A percentile compares a stretch with the other conserved stretches of the same genome.
Evolutionary conservation across 2,797 vertebrate genomes (phyloP).

Genomic region (Cebuella pygmaea): DNA sequence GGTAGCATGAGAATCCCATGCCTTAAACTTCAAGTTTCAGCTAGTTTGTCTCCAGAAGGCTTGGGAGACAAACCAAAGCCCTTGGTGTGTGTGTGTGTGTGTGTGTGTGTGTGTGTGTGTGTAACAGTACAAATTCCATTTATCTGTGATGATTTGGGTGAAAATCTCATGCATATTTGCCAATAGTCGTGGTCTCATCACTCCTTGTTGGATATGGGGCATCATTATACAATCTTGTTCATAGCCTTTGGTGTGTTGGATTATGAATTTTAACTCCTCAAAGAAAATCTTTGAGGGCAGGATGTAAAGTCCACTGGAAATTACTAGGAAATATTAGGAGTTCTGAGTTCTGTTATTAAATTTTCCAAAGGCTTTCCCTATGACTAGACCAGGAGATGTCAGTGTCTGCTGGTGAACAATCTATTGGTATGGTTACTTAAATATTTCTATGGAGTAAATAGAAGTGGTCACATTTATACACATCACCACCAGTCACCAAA

Average conservation of each 20-base stretch:
- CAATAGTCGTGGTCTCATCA: background rate
- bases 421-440: constrained; percentile 19
- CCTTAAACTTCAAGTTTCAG: background rate
- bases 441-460: background rate
- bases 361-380: background rate
- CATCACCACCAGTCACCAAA: background rate
- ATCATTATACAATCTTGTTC: background rate
- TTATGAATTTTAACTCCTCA: constrained; percentile 48
- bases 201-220: background rate
- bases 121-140: background rate
- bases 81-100: background rate
- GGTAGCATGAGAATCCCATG: background rate
- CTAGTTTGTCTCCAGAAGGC: background rate
- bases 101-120: background rate
- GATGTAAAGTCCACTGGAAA: background rate
- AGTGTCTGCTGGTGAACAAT: constrained; percentile 15
- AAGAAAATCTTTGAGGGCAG: constrained; percentile 39
- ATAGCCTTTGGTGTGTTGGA: background rate
- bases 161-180: background rate
- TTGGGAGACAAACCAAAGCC: background rate
- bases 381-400: constrained; percentile 10
- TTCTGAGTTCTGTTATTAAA: constrained; percentile 17
- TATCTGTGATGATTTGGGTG: background rate
- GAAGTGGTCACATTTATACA: background rate
- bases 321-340: constrained; percentile 14